phyloP scores from a whole-genome alignment of 2,797 vertebrate species.

The Cottoperca gobio region DNA sequence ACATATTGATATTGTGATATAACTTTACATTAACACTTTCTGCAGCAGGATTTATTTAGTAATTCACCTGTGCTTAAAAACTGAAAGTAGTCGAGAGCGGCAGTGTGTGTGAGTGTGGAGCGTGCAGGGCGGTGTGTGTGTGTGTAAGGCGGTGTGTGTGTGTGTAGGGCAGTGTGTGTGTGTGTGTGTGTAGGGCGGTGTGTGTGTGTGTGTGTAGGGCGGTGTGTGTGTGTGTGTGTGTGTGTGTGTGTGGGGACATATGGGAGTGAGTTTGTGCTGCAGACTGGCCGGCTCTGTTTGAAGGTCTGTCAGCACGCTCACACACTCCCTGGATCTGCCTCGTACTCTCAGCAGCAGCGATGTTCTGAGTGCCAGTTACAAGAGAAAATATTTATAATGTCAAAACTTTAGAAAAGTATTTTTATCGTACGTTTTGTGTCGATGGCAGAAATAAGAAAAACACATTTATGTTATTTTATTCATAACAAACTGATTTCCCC shows the following conservation, averaged over 20 bases:
- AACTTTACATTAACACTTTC: not conserved
- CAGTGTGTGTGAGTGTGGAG: not conserved
- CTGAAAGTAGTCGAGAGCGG: not conserved
- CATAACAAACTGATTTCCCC: too few relatives aligned
- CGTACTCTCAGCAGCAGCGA: not conserved
- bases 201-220: too few relatives aligned
- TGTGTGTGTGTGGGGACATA: conserved; percentile 52
- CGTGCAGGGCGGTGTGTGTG: not conserved
- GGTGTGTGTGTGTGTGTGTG: not conserved
- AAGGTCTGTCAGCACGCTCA: conserved; percentile 46
- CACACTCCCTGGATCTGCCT: too few relatives aligned
- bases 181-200: too few relatives aligned
- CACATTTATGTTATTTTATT: too few relatives aligned
- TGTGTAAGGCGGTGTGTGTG: too few relatives aligned
- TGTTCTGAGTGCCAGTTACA: too few relatives aligned
- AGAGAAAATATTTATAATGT: too few relatives aligned
- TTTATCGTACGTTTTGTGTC: too few relatives aligned
- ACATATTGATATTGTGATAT: not conserved
- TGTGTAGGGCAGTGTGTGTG: too few relatives aligned
- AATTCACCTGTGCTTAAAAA: not conserved
- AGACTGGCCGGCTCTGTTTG: conserved; percentile 72
- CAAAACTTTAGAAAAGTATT: too few relatives aligned
- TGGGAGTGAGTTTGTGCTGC: conserved; percentile 76
- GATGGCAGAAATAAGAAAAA: too few relatives aligned
- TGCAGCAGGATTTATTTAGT: not conserved